Percentiles rank a stretch among this genome's conserved stretches.
Evolutionary conservation across 2,113 vertebrate species (phyloP).

Genomic region (Phyllostomus hastatus): DNA sequence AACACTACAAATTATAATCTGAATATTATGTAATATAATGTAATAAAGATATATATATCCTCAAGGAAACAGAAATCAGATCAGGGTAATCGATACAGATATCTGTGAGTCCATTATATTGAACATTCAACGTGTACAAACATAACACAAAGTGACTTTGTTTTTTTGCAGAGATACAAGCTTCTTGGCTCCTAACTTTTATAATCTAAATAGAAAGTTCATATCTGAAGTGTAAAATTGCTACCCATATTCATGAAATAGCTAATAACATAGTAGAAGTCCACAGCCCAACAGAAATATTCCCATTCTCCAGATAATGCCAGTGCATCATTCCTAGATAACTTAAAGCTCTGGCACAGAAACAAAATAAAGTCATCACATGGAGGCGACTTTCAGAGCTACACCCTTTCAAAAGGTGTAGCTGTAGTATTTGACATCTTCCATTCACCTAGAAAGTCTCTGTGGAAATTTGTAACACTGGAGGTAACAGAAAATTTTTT

Average conservation of each 20-base stretch:
- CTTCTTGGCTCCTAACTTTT: not conserved
- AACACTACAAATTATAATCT: not conserved
- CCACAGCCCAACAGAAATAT: not conserved
- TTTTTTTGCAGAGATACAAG: not conserved
- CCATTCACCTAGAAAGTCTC: not conserved
- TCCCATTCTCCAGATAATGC: not conserved
- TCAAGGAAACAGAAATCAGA: conserved; percentile 10
- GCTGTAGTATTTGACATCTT: not conserved
- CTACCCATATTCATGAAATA: not conserved
- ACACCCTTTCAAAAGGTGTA: not conserved
- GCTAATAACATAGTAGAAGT: not conserved
- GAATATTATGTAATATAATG: not conserved
- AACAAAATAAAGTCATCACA: not conserved
- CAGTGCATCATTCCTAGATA: not conserved
- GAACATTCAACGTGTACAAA: not conserved
- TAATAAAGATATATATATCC: not conserved
- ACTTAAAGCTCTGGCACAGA: not conserved
- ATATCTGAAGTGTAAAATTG: not conserved
- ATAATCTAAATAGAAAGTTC: not conserved
- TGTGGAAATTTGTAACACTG: not conserved
- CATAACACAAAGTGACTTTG: not conserved
- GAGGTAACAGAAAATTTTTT: not conserved
- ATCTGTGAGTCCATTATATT: not conserved
- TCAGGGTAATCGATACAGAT: not conserved
- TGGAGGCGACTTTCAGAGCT: not conserved